Conservation (phyloP, 1,140 invertebrate species). For the Agrypnia vestita region DNA sequence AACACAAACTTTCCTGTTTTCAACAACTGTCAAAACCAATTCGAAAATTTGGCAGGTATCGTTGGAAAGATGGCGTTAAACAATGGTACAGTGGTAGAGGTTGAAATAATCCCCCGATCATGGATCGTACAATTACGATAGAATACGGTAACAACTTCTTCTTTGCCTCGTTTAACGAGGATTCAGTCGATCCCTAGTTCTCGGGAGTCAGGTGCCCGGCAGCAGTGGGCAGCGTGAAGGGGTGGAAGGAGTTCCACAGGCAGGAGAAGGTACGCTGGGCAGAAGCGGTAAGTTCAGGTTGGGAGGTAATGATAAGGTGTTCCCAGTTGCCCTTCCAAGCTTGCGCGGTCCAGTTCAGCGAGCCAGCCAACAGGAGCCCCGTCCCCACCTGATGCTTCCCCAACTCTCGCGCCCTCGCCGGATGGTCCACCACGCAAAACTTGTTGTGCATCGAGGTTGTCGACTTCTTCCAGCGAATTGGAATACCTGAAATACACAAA, state of each 20-base stretch:
- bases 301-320: neutral
- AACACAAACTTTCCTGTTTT: too few species aligned
- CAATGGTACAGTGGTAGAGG: neutral
- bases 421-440: constrained; percentile 5
- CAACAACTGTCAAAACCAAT: too few species aligned
- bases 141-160: neutral
- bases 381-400: neutral
- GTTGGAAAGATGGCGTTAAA: neutral
- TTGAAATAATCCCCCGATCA: neutral
- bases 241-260: neutral
- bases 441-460: constrained; percentile 7
- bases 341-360: constrained; percentile 12
- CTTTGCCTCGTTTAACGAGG: neutral
- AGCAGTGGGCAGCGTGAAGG: neutral
- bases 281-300: neutral
- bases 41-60: neutral
- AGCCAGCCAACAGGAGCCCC: neutral
- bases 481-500: constrained; percentile 12
- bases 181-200: neutral
- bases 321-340: constrained; percentile 20
- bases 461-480: constrained; percentile 10
- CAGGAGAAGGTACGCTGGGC: neutral
- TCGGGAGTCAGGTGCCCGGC: neutral
- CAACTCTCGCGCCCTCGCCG: neutral
- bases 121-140: neutral